Evolutionary conservation across 2,113 vertebrate species (phyloP).

Genomic region (Bombycilla garrulus): DNA sequence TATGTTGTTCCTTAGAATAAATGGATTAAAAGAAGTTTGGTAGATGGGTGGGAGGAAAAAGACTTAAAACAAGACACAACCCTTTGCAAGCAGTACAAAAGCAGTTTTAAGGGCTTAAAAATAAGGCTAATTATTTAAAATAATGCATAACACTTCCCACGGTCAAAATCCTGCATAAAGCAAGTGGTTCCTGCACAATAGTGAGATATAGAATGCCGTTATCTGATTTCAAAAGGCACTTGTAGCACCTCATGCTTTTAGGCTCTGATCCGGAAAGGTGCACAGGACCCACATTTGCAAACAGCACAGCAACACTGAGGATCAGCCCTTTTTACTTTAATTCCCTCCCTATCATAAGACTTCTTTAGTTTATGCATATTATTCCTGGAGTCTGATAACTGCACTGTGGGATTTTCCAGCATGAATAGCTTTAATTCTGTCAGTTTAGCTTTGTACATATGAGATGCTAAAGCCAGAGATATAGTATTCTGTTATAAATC

Average conservation of each 20-base stretch:
- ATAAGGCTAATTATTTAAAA: constrained; percentile 31
- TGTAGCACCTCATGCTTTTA: neutral
- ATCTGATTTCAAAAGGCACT: neutral
- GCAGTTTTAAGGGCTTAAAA: neutral
- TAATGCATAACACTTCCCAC: constrained; percentile 13
- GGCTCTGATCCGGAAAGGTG: neutral
- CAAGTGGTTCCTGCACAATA: neutral
- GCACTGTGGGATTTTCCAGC: neutral
- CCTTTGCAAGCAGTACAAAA: neutral
- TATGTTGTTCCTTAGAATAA: neutral
- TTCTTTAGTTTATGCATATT: constrained; percentile 21
- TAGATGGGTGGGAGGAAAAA: neutral
- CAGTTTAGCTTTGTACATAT: neutral
- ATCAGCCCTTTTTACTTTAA: neutral
- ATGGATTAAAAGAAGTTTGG: neutral
- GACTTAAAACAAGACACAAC: neutral
- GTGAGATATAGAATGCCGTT: neutral
- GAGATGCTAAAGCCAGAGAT: neutral
- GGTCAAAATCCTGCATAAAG: neutral
- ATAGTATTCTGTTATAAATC: neutral
- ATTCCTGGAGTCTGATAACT: neutral
- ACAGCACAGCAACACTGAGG: neutral
- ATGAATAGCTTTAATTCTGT: constrained; percentile 35
- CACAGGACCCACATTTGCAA: neutral
- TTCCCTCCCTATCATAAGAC: neutral